Evolutionary conservation across 1,140 invertebrate species (phyloP).

Genomic region (Drosophila orosa): DNA sequence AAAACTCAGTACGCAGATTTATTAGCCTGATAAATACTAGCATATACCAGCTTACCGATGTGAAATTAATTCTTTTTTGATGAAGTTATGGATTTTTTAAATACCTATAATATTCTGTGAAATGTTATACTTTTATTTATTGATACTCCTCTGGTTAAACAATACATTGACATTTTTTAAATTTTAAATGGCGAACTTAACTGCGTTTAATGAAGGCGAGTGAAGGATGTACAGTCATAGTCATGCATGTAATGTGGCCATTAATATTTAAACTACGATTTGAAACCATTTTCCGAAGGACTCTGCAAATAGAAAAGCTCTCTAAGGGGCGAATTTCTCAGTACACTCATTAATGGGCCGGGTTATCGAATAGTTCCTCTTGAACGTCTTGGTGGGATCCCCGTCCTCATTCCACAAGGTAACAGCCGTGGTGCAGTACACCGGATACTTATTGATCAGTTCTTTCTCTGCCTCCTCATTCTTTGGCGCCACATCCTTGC

Average conservation of each 20-base stretch:
- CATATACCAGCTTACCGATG: no score
- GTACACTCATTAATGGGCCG: slow-evolving; percentile 63
- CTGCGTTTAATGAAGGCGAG: neutral
- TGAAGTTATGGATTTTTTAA: no score
- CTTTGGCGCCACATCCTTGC: slow-evolving; percentile 66
- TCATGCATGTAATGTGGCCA: neutral
- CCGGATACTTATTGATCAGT: slow-evolving; percentile 67
- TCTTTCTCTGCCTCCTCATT: slow-evolving; percentile 60
- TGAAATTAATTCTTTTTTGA: no score
- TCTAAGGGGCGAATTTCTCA: slow-evolving; percentile 69
- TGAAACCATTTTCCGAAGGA: neutral
- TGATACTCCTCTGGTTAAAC: no score
- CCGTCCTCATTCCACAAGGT: slow-evolving; percentile 72
- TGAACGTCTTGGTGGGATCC: slow-evolving; percentile 71
- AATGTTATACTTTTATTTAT: no score
- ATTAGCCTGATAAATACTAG: no score
- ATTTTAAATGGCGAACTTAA: neutral
- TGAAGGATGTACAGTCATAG: no score
- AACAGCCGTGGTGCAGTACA: slow-evolving; percentile 73
- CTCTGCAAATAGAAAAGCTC: no score
- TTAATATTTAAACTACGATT: neutral
- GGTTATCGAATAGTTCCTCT: slow-evolving; percentile 65
- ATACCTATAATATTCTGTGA: no score
- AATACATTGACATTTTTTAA: neutral
- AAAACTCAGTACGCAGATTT: no score